Conservation (phyloP, 2,113 vertebrate species). For the Grus americana region DNA sequence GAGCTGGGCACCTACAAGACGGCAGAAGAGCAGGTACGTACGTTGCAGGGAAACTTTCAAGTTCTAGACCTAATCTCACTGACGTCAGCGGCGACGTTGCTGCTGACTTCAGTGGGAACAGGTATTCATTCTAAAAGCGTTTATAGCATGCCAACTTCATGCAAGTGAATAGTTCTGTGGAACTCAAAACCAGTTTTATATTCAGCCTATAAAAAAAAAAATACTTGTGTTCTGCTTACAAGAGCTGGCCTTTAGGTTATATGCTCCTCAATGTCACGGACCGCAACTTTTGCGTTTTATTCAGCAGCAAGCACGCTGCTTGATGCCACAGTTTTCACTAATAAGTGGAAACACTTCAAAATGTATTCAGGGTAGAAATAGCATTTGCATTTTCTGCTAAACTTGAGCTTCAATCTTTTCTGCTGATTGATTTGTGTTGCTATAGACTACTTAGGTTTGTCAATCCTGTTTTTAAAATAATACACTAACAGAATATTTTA, state of each 20-base stretch:
- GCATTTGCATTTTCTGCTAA: background rate
- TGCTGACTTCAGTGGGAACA: background rate
- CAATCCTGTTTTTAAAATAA: background rate
- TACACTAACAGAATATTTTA: background rate
- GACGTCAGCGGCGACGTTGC: background rate
- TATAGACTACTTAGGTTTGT: background rate
- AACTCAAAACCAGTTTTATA: background rate
- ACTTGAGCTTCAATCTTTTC: background rate
- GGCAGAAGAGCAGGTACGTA: background rate
- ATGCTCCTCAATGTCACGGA: background rate
- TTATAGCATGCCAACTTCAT: background rate
- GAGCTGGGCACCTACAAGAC: background rate
- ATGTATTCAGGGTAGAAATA: background rate
- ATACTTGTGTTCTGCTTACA: background rate
- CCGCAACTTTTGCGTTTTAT: background rate
- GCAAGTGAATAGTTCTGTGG: background rate
- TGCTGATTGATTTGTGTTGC: background rate
- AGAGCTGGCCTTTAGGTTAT: background rate
- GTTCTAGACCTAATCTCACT: background rate
- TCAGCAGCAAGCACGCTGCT: background rate
- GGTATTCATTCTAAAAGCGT: background rate
- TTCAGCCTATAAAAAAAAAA: background rate
- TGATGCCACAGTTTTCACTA: background rate
- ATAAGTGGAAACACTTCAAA: background rate
- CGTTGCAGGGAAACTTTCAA: background rate